These are phyloP conservation scores for Tanypteryx hageni DNA, from an alignment of 2,888 invertebrate species.

Conservation along the genomic window DNA sequence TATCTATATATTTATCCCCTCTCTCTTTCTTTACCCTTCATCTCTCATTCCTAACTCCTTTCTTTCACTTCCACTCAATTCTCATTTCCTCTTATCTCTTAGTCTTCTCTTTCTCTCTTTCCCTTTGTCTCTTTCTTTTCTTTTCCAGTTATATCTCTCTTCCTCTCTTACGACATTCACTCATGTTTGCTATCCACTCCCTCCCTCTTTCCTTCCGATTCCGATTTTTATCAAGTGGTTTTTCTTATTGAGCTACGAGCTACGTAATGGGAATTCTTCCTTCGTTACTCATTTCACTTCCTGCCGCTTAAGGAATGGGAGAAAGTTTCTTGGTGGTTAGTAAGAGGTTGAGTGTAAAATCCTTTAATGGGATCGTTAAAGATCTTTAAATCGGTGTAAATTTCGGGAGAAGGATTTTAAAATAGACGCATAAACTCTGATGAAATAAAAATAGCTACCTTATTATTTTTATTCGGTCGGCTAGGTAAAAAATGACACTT, in stretches of 20 bases:
- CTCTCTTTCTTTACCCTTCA: background rate
- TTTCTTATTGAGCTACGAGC: background rate
- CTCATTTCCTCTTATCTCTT: background rate
- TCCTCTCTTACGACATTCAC: background rate
- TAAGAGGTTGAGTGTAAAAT: background rate
- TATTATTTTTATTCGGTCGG: background rate
- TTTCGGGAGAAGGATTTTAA: conserved; percentile 28
- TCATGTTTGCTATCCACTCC: background rate
- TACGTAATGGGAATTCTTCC: conserved; percentile 6
- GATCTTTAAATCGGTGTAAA: conserved; percentile 31
- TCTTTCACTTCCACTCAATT: background rate
- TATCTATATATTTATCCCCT: background rate
- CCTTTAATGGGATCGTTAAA: conserved; percentile 44
- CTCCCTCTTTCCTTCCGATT: background rate
- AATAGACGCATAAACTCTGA: conserved; percentile 33
- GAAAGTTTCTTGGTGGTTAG: conserved; percentile 1
- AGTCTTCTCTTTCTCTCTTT: background rate
- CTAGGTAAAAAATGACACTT: conserved; percentile 29
- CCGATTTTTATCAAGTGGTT: background rate
- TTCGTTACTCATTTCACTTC: conserved; percentile 34
- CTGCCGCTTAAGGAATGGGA: background rate
- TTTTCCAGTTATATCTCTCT: background rate
- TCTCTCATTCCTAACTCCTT: background rate
- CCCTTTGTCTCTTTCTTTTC: background rate
- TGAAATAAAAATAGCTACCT: background rate